Conservation (phyloP, 2,113 vertebrate genomes). For the Gymnorhina tibicen region DNA sequence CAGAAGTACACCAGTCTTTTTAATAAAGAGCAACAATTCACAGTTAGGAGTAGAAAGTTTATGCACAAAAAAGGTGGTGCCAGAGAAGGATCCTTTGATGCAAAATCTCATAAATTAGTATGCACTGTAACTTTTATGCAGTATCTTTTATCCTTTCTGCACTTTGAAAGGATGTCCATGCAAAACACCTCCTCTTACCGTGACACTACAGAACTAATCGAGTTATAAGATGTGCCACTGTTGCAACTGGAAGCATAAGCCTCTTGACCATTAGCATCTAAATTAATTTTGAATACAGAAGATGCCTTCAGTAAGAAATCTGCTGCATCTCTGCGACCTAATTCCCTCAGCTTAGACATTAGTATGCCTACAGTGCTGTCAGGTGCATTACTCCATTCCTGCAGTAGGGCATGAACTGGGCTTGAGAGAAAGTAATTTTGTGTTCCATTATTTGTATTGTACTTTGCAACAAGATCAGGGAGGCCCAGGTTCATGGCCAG, state of each 20-base stretch:
- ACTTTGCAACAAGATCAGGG: slow-evolving; percentile 90
- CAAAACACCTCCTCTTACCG: slow-evolving; percentile 75
- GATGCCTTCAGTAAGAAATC: slow-evolving; percentile 93
- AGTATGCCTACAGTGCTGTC: slow-evolving; percentile 89
- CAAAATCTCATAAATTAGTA: slow-evolving; percentile 8
- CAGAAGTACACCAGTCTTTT: slow-evolving; percentile 46
- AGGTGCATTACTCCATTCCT: slow-evolving; percentile 85
- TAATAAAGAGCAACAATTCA: slow-evolving; percentile 49
- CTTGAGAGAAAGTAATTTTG: slow-evolving; percentile 78
- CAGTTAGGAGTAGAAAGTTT: slow-evolving; percentile 51
- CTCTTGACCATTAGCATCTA: slow-evolving; percentile 81
- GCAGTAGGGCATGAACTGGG: slow-evolving; percentile 87
- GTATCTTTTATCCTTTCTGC: neutral
- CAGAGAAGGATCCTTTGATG: neutral
- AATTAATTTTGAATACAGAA: slow-evolving; percentile 88
- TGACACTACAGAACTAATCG: slow-evolving; percentile 96
- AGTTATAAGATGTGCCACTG: slow-evolving; percentile 94
- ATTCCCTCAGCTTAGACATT: slow-evolving; percentile 89
- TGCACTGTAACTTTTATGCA: neutral
- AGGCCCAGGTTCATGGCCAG: slow-evolving; percentile 97
- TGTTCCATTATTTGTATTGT: slow-evolving; percentile 79
- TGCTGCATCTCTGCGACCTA: slow-evolving; percentile 92
- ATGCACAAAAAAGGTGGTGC: slow-evolving; percentile 25
- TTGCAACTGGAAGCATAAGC: slow-evolving; percentile 88
- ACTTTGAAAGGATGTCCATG: slow-evolving; percentile 1